Evolutionary conservation across 2,113 vertebrate species (phyloP), one percentile per base, ranked within the genome.

Genomic region (Theristicus caerulescens): DNA sequence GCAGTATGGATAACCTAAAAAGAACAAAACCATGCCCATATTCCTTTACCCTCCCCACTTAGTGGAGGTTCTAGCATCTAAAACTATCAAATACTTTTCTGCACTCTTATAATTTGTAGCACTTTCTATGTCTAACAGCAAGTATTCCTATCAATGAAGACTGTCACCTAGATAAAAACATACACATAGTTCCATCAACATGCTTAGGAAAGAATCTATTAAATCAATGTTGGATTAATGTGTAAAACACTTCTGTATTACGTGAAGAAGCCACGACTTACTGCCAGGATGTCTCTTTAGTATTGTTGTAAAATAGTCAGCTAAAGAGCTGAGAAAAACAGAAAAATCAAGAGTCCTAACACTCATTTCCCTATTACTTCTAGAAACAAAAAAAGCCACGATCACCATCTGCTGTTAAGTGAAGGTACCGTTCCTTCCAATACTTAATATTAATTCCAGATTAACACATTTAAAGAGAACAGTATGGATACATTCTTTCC

Each of bases 161-260:
- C 16, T 36, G 10, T 13, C 18, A 84, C 16, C 36, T 51, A 52
- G 5, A 49, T 36, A 47, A 69, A 79, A 36, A 76, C 10, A 49
- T 11, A 38, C 13, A 62, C 5, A 15, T 1, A 40, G 22, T 20
- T 59, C n/a, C 51, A 86, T 15, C 29, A 62, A 24, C 10, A 11
- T 4, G 25, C 58, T 82, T 25, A 34, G 20, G 46, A 95, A 88
- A 42, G 79, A 32, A 78, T 21, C 32, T 54, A 9, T 10, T 1
- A 76, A 64, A 44, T 36, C 42, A 9, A 0, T 17, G 10, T 4
- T 20, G 1, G 24, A 20, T 42, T 69, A 14, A 0, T 51, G 64
- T 5, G 10, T 22, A 40, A 40, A 83, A 54, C 18, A 67, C 7
- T 70, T 58, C 16, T 11, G 7, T 46, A 32, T 22, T 64, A 55